Percentiles rank a stretch among this genome's conserved stretches.
phyloP scores from a whole-genome alignment of 2,797 vertebrate genomes.

The Hipposideros larvatus region DNA sequence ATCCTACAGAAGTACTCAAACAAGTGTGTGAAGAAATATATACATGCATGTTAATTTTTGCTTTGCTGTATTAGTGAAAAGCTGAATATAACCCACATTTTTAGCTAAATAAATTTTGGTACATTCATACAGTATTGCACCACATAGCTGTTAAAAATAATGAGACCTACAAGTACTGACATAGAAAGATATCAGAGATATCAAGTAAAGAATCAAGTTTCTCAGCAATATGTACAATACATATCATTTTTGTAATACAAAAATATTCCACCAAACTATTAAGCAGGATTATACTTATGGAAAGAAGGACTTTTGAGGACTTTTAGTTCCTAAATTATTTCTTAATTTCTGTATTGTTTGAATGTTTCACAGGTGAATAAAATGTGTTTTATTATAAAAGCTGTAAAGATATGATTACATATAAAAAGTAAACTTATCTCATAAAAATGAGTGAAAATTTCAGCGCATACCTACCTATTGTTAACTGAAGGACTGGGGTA shows the following conservation, averaged over 20 bases:
- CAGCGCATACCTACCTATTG: not conserved
- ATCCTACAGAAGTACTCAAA: not conserved
- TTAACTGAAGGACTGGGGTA: not conserved
- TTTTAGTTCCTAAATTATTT: conserved; percentile 42
- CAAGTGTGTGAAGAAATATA: not conserved
- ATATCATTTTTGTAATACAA: not conserved
- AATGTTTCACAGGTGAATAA: conserved; percentile 28
- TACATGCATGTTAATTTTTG: not conserved
- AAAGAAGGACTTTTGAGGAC: not conserved
- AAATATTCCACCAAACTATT: not conserved
- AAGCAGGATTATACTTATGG: not conserved
- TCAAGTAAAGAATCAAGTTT: conserved; percentile 14
- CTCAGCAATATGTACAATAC: not conserved
- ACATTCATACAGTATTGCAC: not conserved
- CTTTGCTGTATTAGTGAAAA: not conserved
- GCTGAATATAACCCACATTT: not conserved
- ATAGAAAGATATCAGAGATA: conserved; percentile 9
- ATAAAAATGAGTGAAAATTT: not conserved
- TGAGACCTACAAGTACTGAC: not conserved
- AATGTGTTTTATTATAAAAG: not conserved
- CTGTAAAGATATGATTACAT: not conserved
- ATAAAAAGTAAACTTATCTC: conserved; percentile 15
- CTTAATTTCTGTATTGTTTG: conserved; percentile 26
- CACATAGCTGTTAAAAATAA: not conserved
- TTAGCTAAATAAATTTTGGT: not conserved